phyloP scores from a whole-genome alignment of 2,888 invertebrate genomes.

The Epirrita christyi region DNA sequence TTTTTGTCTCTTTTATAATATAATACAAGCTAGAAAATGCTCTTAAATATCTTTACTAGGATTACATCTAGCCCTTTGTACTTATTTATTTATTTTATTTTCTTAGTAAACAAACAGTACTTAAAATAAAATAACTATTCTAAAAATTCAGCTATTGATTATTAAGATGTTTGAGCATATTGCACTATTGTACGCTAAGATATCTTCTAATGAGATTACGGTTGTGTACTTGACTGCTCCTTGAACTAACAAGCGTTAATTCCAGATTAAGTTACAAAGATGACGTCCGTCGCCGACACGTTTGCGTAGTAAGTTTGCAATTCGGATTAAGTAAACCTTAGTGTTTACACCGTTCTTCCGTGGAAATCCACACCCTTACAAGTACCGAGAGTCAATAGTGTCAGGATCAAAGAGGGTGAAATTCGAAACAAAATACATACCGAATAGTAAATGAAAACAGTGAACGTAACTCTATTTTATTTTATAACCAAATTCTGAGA shows the following conservation, averaged over 20 bases:
- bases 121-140: too few species aligned
- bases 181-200: background rate
- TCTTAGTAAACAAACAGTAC: too few species aligned
- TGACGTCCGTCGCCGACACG: constrained; percentile 30
- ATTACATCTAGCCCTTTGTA: too few species aligned
- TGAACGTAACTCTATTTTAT: background rate
- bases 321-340: constrained; percentile 38
- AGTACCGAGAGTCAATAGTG: constrained; percentile 6
- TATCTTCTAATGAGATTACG: constrained; percentile 20
- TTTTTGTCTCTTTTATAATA: too few species aligned
- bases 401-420: background rate
- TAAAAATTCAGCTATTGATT: too few species aligned
- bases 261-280: constrained; percentile 37
- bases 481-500: too few species aligned
- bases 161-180: too few species aligned
- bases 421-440: background rate
- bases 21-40: too few species aligned
- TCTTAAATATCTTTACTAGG: too few species aligned
- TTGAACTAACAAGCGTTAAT: constrained; percentile 35
- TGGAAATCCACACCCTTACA: constrained; percentile 18
- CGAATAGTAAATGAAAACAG: background rate
- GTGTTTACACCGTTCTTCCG: constrained; percentile 34
- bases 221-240: constrained; percentile 24
- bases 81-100: too few species aligned
- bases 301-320: constrained; percentile 36